Conservation (phyloP, 2,113 vertebrate genomes). For the Tonatia bakeri region DNA sequence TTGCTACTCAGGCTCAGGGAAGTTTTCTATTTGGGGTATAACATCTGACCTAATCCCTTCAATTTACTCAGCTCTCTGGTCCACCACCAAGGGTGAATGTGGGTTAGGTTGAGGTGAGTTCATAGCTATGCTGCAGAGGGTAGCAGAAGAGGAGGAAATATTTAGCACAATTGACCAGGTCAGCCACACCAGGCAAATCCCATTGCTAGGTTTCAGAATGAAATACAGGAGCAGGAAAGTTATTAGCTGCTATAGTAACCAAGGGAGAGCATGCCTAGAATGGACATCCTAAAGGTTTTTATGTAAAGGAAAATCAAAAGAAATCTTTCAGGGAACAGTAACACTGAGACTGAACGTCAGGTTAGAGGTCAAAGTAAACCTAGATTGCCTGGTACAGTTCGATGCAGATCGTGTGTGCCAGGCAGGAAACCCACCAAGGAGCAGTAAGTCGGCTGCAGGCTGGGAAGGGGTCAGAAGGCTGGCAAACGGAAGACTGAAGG, state of each 20-base stretch:
- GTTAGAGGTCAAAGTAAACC: background rate
- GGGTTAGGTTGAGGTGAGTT: background rate
- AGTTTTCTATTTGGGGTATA: conserved; percentile 3
- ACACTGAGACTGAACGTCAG: background rate
- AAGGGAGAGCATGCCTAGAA: background rate
- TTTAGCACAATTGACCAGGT: background rate
- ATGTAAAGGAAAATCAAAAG: background rate
- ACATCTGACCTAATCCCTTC: background rate
- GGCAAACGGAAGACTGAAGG: background rate
- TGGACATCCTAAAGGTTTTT: background rate
- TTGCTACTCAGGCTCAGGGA: conserved; percentile 14
- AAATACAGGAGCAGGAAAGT: conserved; percentile 15
- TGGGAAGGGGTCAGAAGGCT: background rate
- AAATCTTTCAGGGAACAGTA: background rate
- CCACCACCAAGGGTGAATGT: background rate
- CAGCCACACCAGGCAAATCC: conserved; percentile 1
- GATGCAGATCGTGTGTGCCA: background rate
- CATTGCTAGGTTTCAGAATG: conserved; percentile 24
- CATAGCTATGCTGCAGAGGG: background rate
- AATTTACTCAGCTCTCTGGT: background rate
- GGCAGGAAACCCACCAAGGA: background rate
- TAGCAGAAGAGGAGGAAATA: background rate
- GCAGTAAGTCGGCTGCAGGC: background rate
- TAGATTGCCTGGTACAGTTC: background rate
- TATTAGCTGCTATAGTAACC: background rate